Base-by-base conservation (phyloP, 1,140 invertebrate species). In the Eufriesea mexicana region DNA sequence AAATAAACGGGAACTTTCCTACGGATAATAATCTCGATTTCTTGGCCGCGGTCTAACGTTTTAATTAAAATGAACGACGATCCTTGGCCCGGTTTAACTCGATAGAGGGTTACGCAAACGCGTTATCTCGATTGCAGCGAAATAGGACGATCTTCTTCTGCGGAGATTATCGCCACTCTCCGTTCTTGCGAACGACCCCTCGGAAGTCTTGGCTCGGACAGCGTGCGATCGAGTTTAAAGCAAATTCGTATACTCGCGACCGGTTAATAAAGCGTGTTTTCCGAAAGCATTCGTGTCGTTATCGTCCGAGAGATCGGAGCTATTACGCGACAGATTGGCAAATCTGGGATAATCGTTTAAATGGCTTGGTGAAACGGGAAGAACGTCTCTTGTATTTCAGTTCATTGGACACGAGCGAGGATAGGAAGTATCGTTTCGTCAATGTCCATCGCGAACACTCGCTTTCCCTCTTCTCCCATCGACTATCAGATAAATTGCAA, bases 41-140 rank as follows among this genome's bases (percentile, higher is more conserved):
- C 68, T 23, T 25, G 28, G 23, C 57, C 23, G 18, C 59, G 6
- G 55, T 20, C 10, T 61, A 71, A 71, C 51, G 64, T 61, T 80
- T 80, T 80, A 80, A 80, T 80, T 80, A 80, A 81, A 81, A 81
- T 74, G 74, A 81, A 81, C 79, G 70, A 45, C 59, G 55, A 74
- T 64, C 59, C 70, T 74, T 18, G 59, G 28, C 23, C 23, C 68
- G 8, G 9, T 28, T 68, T n/a, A 51, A 6, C 25, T 18, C 28
- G 18, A 9, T 35, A 18, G 18, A 0, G 5, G 14, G 20, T 57
- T 62, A 57, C 55, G 23, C 54, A 55, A 25, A n/a, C 45, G 51
- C 59, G 47, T 80, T 81, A 74, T 81, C 79, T 16, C 23, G 45
- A 79, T 72, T 79, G 16, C 28, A 45, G 25, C 20, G 25, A 20